These are phyloP conservation scores for Neelides sp. DNA, from an alignment of 1,140 invertebrate species.

Conservation along the genomic window DNA sequence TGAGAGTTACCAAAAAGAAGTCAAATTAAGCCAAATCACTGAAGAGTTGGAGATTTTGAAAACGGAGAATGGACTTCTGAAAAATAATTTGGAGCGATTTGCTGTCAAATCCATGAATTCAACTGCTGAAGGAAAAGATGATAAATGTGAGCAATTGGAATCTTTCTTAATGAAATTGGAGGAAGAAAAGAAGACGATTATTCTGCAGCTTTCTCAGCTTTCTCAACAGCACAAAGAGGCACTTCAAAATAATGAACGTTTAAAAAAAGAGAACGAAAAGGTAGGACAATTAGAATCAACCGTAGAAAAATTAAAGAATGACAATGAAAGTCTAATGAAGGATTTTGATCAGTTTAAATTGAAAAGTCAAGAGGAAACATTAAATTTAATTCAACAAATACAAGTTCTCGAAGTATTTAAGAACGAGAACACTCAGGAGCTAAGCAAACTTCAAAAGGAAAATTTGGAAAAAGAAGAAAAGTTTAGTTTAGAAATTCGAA, in stretches of 20 bases:
- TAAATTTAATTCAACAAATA: not conserved
- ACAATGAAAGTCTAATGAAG: not conserved
- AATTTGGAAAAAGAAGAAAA: not conserved
- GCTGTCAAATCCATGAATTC: not conserved
- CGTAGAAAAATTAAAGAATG: not conserved
- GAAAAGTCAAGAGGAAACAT: constrained; percentile 1
- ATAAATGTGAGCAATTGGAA: not conserved
- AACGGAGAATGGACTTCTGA: constrained; percentile 5
- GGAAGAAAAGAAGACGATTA: not conserved
- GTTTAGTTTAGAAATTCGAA: constrained; percentile 1
- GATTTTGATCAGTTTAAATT: not conserved
- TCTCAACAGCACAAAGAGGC: not conserved
- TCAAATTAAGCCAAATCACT: not conserved
- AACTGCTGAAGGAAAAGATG: not conserved
- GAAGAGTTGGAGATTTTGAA: not conserved
- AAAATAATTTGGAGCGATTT: constrained; percentile 10
- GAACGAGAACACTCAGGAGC: not conserved
- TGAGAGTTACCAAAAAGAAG: constrained; percentile 4
- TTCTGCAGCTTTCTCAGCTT: not conserved
- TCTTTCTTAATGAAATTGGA: not conserved
- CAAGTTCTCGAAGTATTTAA: not conserved
- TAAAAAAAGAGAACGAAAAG: not conserved
- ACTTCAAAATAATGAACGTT: not conserved
- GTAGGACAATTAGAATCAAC: not conserved
- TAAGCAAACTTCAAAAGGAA: not conserved